These are phyloP conservation scores for Orthosia gothica DNA, from an alignment of 2,888 invertebrate genomes.

Conservation along the genomic window DNA sequence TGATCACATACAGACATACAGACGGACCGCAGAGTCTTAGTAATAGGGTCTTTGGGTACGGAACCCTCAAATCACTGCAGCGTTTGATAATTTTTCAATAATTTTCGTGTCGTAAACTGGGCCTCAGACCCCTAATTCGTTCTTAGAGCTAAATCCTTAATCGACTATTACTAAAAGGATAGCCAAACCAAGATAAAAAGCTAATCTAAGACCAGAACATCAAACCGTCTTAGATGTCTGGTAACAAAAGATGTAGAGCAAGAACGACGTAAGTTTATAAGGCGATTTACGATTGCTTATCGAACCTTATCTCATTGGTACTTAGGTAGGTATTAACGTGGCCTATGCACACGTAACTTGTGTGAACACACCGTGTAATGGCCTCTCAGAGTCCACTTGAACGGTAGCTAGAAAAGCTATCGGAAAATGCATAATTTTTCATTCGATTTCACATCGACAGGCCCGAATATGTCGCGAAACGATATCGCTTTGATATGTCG, in stretches of 20 bases:
- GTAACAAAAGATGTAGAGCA: slow-evolving; percentile 31
- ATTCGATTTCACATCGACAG: slow-evolving; percentile 88
- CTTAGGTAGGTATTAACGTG: slow-evolving; percentile 46
- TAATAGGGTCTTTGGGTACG: too few species aligned
- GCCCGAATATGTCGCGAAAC: slow-evolving; percentile 68
- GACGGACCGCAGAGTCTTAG: too few species aligned
- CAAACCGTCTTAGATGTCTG: not conserved
- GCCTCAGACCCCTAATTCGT: too few species aligned
- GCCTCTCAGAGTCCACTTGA: slow-evolving; percentile 82
- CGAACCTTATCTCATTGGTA: slow-evolving; percentile 45
- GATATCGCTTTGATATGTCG: slow-evolving; percentile 68
- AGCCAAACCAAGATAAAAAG: not conserved
- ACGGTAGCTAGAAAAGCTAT: slow-evolving; percentile 81
- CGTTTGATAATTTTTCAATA: too few species aligned
- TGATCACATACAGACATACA: too few species aligned
- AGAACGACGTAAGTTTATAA: slow-evolving; percentile 23
- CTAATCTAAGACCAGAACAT: not conserved
- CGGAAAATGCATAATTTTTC: slow-evolving; percentile 90
- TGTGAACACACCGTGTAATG: slow-evolving; percentile 86
- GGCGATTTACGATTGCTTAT: slow-evolving; percentile 46
- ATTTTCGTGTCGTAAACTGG: too few species aligned
- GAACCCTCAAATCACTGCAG: too few species aligned
- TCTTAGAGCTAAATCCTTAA: too few species aligned
- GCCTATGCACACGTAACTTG: slow-evolving; percentile 62
- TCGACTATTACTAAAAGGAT: too few species aligned